Percentiles rank a stretch among this genome's conserved stretches.
Evolutionary conservation across 2,113 vertebrate species (phyloP).

Genomic region (Cyanocitta stelleri): DNA sequence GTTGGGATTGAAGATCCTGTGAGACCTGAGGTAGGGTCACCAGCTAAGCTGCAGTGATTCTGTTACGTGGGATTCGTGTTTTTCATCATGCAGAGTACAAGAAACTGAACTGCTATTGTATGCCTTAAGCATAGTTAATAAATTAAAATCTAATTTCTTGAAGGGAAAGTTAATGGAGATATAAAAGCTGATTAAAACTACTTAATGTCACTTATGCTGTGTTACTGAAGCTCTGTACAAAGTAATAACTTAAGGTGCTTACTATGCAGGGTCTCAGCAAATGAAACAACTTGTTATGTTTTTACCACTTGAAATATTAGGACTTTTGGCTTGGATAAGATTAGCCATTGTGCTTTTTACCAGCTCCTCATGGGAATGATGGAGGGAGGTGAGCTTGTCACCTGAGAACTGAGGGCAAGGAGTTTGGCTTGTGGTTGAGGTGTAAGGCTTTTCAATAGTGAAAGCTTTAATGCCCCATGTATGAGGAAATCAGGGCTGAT

Average conservation of each 20-base stretch:
- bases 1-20: constrained; percentile 99
- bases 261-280: not conserved
- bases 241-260: constrained; percentile 50
- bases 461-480: not conserved
- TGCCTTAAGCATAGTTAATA: constrained; percentile 6
- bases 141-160: constrained; percentile 39
- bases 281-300: not conserved
- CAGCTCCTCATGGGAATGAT: not conserved
- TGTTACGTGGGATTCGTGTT: not conserved
- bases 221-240: constrained; percentile 2
- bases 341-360: not conserved
- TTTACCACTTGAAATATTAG: not conserved
- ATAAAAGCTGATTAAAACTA: constrained; percentile 50
- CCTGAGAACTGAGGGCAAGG: not conserved
- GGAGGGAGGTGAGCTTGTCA: not conserved
- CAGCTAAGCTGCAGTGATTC: not conserved
- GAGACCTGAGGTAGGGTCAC: constrained; percentile 84
- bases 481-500: not conserved
- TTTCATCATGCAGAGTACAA: not conserved
- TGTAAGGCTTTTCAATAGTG: not conserved
- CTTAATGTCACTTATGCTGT: constrained; percentile 35
- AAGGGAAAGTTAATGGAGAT: constrained; percentile 18
- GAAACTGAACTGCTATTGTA: not conserved
- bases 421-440: not conserved
- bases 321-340: not conserved